phyloP scores from a whole-genome alignment of 2,888 invertebrate species.

The Clunio marinus region DNA sequence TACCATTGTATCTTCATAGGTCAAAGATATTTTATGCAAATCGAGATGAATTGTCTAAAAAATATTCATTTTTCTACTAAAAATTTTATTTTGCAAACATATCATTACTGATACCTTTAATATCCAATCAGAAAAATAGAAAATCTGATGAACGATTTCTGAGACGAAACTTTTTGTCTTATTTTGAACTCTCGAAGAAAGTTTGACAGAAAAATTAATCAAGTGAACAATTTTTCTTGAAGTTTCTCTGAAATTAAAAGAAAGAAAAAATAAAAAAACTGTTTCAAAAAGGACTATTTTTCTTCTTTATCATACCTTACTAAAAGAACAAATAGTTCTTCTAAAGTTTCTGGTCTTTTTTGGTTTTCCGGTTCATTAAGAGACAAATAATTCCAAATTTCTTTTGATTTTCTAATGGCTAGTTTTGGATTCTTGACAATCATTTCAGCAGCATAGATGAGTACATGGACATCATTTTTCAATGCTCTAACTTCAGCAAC shows the following conservation, averaged over 20 bases:
- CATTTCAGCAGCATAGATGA: constrained; percentile 74
- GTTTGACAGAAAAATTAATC: constrained; percentile 64
- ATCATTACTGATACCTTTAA: too few species aligned
- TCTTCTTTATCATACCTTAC: too few species aligned
- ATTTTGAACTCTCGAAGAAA: constrained; percentile 60
- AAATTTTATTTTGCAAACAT: too few species aligned
- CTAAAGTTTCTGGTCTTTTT: constrained; percentile 70
- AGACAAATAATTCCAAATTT: constrained; percentile 67
- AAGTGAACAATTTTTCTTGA: constrained; percentile 73
- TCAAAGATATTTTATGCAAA: constrained; percentile 51
- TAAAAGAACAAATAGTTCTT: constrained; percentile 70
- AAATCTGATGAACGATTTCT: constrained; percentile 56
- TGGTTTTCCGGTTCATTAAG: constrained; percentile 81
- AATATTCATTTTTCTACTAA: too few species aligned
- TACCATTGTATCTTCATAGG: too few species aligned
- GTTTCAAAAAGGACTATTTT: too few species aligned
- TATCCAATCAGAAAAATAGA: constrained; percentile 59
- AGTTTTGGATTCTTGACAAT: constrained; percentile 70
- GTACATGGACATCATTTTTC: constrained; percentile 73
- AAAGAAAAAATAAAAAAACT: too few species aligned
- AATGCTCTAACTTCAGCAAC: constrained; percentile 74
- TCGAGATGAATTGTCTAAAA: constrained; percentile 60
- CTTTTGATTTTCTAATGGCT: constrained; percentile 68
- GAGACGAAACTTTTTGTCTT: constrained; percentile 55
- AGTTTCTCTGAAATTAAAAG: constrained; percentile 60